A percentile compares a stretch with the other conserved stretches of the same genome.
Evolutionary conservation across 2,797 vertebrate species (phyloP).

Genomic region (Austrolebias charrua): DNA sequence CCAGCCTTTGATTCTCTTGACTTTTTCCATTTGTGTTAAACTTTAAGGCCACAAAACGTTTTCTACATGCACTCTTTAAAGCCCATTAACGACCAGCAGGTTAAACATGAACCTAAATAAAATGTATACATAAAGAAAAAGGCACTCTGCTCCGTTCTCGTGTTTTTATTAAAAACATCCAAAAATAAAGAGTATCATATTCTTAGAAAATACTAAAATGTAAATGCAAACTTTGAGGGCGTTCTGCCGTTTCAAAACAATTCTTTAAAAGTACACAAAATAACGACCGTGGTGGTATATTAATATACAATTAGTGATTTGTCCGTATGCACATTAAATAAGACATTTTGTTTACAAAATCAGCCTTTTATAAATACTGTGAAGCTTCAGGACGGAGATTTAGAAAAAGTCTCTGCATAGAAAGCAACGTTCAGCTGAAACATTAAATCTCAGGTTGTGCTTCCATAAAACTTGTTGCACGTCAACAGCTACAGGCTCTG

Average conservation of each 20-base stretch:
- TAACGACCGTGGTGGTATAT: constrained; percentile 28
- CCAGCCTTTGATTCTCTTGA: too few relatives aligned
- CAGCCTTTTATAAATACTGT: constrained; percentile 45
- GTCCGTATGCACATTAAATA: constrained; percentile 40
- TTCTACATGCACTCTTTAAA: too few relatives aligned
- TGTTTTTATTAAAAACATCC: constrained; percentile 54
- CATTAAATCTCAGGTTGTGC: constrained; percentile 9
- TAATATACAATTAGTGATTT: constrained; percentile 43
- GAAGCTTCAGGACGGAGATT: constrained; percentile 23
- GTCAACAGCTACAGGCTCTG: constrained; percentile 5
- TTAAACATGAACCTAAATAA: too few relatives aligned
- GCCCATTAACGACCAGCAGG: too few relatives aligned
- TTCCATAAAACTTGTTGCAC: constrained; percentile 7
- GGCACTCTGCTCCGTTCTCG: neutral
- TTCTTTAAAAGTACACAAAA: constrained; percentile 34
- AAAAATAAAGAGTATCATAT: constrained; percentile 23
- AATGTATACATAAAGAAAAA: neutral
- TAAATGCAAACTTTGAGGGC: constrained; percentile 30
- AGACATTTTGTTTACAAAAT: constrained; percentile 37
- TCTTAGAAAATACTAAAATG: constrained; percentile 18
- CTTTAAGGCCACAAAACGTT: too few relatives aligned
- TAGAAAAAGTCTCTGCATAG: constrained; percentile 32
- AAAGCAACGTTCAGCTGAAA: constrained; percentile 26
- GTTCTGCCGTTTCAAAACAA: constrained; percentile 38
- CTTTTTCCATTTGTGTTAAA: too few relatives aligned